phyloP scores from a whole-genome alignment of 2,888 invertebrate species.

The Tubiluchus corallicola region DNA sequence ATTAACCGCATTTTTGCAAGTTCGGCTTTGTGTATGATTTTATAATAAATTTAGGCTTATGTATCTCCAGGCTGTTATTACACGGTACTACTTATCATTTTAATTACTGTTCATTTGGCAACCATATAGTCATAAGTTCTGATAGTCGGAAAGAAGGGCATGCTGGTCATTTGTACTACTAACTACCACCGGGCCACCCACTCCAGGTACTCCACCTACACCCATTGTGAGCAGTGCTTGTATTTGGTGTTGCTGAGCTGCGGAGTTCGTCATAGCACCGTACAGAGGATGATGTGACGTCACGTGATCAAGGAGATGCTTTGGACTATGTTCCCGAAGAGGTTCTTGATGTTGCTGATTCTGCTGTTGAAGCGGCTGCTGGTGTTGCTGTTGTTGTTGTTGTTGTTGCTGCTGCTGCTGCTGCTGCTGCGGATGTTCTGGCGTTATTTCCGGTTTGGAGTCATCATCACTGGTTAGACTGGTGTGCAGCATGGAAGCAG shows the following conservation, averaged over 20 bases:
- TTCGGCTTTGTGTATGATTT: not conserved
- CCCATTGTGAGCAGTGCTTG: not conserved
- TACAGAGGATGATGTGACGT: not conserved
- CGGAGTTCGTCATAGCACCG: not conserved
- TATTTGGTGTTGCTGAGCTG: constrained; percentile 1
- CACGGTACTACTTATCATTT: no score
- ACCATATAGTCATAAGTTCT: not conserved
- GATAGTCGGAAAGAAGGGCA: not conserved
- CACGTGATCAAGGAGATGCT: not conserved
- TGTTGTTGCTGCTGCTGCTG: constrained; percentile 13
- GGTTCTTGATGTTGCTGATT: constrained; percentile 6
- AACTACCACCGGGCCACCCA: not conserved
- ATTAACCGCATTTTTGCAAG: no score
- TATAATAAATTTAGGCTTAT: not conserved
- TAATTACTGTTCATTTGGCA: no score
- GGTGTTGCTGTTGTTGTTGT: constrained; percentile 9
- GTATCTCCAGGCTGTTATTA: no score
- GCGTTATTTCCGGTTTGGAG: not conserved
- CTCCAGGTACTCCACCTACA: not conserved
- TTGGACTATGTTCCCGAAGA: constrained; percentile 12
- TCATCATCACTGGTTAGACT: constrained; percentile 1
- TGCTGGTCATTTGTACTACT: not conserved
- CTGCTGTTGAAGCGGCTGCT: constrained; percentile 4
- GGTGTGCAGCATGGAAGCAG: not conserved
- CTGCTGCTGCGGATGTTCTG: constrained; percentile 10